These are phyloP conservation scores for Cottoperca gobio DNA, from an alignment of 2,797 vertebrate species.

Conservation along the genomic window DNA sequence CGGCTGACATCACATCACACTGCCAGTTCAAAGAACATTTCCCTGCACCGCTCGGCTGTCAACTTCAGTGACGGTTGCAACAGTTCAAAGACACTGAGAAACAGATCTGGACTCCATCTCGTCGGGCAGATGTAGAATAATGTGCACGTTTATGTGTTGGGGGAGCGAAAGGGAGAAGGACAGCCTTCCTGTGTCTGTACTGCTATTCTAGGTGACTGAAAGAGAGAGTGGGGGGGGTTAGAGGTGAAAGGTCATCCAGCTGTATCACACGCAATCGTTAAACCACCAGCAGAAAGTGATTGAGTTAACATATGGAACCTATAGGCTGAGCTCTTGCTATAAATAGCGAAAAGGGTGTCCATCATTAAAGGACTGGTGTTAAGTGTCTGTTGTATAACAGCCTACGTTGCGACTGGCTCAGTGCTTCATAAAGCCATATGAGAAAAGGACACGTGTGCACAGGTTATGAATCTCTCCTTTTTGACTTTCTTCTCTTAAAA, in stretches of 20 bases:
- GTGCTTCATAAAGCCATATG: neutral
- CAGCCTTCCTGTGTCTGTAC: neutral
- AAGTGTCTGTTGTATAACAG: constrained; percentile 3
- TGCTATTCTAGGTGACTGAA: constrained; percentile 40
- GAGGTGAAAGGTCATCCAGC: constrained; percentile 63
- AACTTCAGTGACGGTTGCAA: neutral
- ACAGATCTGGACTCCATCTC: constrained; percentile 37
- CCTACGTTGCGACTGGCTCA: neutral
- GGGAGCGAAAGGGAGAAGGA: neutral
- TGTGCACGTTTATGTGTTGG: constrained; percentile 2
- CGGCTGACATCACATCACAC: constrained; percentile 27
- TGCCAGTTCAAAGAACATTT: constrained; percentile 38
- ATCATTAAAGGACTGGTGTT: constrained; percentile 23
- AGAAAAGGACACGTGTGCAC: constrained; percentile 22
- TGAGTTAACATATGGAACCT: constrained; percentile 48
- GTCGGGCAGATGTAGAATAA: constrained; percentile 36
- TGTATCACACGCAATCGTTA: constrained; percentile 43
- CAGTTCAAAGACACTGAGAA: constrained; percentile 48
- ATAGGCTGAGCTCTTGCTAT: neutral
- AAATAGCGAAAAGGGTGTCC: constrained; percentile 23
- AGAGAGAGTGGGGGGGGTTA: constrained; percentile 4
- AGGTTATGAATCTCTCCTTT: constrained; percentile 20
- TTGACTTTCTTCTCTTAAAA: constrained; percentile 38
- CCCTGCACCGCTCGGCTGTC: constrained; percentile 14
- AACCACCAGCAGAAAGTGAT: constrained; percentile 49